These are phyloP conservation scores for Trisateles emortualis DNA, from an alignment of 2,888 invertebrate genomes.

Conservation along the genomic window DNA sequence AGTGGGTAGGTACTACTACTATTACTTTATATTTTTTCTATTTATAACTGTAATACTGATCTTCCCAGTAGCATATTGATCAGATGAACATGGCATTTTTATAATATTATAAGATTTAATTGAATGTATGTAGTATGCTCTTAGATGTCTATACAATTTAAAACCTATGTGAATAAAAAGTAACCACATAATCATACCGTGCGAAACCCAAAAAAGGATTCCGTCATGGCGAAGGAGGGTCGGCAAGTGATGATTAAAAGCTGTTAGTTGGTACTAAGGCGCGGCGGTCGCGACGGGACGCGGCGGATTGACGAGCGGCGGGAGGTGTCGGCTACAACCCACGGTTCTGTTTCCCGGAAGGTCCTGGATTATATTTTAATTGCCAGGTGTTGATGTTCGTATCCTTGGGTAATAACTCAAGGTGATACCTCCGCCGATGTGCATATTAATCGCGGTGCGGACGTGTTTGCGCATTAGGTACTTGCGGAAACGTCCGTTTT, in stretches of 20 bases:
- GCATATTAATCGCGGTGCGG: constrained; percentile 43
- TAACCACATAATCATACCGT: neutral
- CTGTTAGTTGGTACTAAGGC: neutral
- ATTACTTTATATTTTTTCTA: no score
- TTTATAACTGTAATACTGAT: no score
- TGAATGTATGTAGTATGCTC: no score
- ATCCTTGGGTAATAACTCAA: constrained; percentile 64
- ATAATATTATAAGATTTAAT: no score
- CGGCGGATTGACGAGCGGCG: constrained; percentile 48
- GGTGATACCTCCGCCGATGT: constrained; percentile 48
- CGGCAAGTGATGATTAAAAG: neutral
- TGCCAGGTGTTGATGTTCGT: constrained; percentile 56
- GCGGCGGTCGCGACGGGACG: neutral
- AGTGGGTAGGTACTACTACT: no score
- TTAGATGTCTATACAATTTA: neutral
- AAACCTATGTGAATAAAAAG: neutral
- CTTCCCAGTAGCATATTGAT: no score
- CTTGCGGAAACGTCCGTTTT: constrained; percentile 51
- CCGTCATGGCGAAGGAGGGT: no score
- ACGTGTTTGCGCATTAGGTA: constrained; percentile 56
- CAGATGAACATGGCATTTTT: no score
- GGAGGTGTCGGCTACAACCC: constrained; percentile 44
- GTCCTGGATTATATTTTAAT: constrained; percentile 70
- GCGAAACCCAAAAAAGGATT: neutral
- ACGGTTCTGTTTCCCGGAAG: constrained; percentile 72